Conservation (phyloP, 1,140 invertebrate genomes). For the Pseudobourletiella spinata region DNA sequence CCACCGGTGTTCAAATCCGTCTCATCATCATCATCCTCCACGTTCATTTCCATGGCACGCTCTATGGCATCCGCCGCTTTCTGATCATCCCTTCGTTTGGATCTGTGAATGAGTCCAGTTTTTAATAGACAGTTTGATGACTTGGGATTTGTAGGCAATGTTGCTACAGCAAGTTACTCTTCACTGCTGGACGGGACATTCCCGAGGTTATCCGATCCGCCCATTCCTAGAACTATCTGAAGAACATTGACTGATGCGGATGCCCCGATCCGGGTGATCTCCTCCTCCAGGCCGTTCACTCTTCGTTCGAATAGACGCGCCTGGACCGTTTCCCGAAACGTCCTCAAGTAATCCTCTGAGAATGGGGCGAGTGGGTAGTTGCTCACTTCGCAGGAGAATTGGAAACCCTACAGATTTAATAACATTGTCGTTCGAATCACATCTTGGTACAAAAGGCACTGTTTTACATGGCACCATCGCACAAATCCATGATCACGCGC, state of each 20-base stretch:
- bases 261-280: constrained; percentile 12
- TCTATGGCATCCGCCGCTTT: background rate
- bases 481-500: too few species aligned
- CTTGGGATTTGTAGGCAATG: too few species aligned
- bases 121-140: too few species aligned
- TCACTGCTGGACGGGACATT: too few species aligned
- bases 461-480: too few species aligned
- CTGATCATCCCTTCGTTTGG: background rate
- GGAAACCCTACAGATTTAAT: constrained; percentile 21
- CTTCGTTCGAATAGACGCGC: constrained; percentile 15
- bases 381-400: constrained; percentile 9
- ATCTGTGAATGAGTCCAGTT: background rate
- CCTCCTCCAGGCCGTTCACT: constrained; percentile 11
- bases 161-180: too few species aligned
- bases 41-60: background rate
- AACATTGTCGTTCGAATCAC: too few species aligned
- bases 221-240: constrained; percentile 8
- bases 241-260: constrained; percentile 8
- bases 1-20: too few species aligned
- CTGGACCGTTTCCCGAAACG: background rate
- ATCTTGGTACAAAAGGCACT: too few species aligned
- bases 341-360: background rate
- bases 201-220: too few species aligned
- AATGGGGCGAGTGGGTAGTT: constrained; percentile 21
- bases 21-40: background rate